Conservation (phyloP, 2,888 invertebrate species). For the Tinea pellionella region DNA sequence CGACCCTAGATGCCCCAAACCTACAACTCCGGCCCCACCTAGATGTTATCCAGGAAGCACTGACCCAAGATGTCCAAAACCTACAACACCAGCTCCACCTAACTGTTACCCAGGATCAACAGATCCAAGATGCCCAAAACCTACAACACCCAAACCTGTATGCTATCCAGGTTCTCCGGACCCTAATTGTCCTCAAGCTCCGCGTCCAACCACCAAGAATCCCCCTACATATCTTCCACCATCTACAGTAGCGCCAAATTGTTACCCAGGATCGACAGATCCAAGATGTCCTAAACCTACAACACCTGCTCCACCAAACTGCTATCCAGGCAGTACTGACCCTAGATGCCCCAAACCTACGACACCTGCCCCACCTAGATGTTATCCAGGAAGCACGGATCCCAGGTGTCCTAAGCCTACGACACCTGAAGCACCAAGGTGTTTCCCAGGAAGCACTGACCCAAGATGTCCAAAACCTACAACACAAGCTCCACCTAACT, state of each 20-base stretch:
- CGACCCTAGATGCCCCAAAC: slow-evolving; percentile 30
- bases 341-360: slow-evolving; percentile 29
- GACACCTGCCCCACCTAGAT: slow-evolving; percentile 24
- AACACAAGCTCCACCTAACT: slow-evolving; percentile 22
- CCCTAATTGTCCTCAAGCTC: slow-evolving; percentile 22
- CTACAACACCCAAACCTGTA: slow-evolving; percentile 22
- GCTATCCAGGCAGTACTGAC: slow-evolving; percentile 22
- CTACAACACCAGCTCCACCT: slow-evolving; percentile 19
- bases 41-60: slow-evolving; percentile 35
- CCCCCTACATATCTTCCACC: slow-evolving; percentile 27
- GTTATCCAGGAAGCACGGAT: slow-evolving; percentile 23
- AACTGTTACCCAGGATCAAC: slow-evolving; percentile 26
- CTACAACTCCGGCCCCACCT: slow-evolving; percentile 28
- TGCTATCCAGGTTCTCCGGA: slow-evolving; percentile 26
- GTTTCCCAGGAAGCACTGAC: slow-evolving; percentile 37
- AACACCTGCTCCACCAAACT: slow-evolving; percentile 20
- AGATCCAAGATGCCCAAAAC: slow-evolving; percentile 24
- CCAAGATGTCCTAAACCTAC: slow-evolving; percentile 28
- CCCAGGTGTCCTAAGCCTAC: slow-evolving; percentile 29
- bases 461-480: slow-evolving; percentile 29
- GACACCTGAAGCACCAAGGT: slow-evolving; percentile 25
- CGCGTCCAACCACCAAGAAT: slow-evolving; percentile 24
- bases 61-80: slow-evolving; percentile 32
- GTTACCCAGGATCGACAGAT: slow-evolving; percentile 23
- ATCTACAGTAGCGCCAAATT: slow-evolving; percentile 28